Conservation (phyloP, 92 coral and sea anemone genomes). For the Plumapathes pennacea region DNA sequence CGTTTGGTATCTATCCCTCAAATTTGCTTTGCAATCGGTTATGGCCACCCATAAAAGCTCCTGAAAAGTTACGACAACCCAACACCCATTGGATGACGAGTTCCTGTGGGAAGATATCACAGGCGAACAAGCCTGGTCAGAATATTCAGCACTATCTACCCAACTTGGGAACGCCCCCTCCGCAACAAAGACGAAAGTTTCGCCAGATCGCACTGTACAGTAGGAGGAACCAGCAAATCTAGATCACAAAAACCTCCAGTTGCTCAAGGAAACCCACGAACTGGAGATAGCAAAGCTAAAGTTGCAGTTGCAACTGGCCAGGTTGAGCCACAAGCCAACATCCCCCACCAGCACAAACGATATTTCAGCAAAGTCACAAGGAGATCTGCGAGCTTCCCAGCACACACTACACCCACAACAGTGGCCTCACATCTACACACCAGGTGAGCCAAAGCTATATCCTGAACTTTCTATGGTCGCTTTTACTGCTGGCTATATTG, state of each 20-base stretch:
- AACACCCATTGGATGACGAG: neutral
- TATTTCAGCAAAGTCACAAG: slow-evolving; percentile 1
- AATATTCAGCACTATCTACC: too few species aligned
- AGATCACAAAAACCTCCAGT: neutral
- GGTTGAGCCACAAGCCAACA: neutral
- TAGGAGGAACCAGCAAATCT: neutral
- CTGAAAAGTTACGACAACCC: too few species aligned
- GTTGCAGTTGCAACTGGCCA: neutral
- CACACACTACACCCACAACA: slow-evolving; percentile 4
- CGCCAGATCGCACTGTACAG: neutral
- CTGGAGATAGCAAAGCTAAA: neutral
- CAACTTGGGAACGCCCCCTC: too few species aligned
- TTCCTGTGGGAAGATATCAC: neutral
- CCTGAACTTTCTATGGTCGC: neutral
- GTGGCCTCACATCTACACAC: slow-evolving; percentile 11
- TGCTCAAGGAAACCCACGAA: neutral
- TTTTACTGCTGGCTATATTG: neutral
- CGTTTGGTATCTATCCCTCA: too few species aligned
- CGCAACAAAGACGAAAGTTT: too few species aligned
- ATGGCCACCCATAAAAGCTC: too few species aligned
- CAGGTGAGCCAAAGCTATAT: slow-evolving; percentile 13
- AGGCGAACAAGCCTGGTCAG: too few species aligned
- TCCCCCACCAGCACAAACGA: neutral
- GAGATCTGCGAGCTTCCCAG: slow-evolving; percentile 1
- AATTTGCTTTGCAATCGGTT: too few species aligned